Base-by-base conservation (phyloP, 2,888 invertebrate species). In the Lasioglossum leucozonium region DNA sequence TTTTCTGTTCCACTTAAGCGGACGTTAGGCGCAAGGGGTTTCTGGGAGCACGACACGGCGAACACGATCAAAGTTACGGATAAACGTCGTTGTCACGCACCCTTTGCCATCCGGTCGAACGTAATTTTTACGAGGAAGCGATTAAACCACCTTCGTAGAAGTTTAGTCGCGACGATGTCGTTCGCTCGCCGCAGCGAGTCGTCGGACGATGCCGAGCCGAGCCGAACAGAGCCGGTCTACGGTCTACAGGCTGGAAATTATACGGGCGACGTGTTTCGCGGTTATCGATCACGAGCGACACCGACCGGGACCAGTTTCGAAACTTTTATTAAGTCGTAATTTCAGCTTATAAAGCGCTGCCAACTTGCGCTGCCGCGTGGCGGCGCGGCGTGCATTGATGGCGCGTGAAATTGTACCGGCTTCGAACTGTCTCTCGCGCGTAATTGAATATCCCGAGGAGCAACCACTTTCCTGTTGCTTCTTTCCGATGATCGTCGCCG, bases 51-150 rank as follows among this genome's bases (percentile, higher is more conserved):
- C 34, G 65, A 13, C 69, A 69, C 40, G 67, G 16, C 37, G 65
- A 51, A 62, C 82, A 55, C 81, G 89, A 87, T 89, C 73, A 71
- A 79, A 75, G 62, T 34, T 77, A 34, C 55, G 40, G 76, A 82
- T 81, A 71, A 86, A 86, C 87, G 87, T 82, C 86, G 81, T 88
- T 89, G 88, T 90, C 91, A 91, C 89, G 91, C 87, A 85, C 86
- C 62, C 75, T 67, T 69, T 72, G 22, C 62, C 16, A 47, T 47
- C 26, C 47, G 81, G 62, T 72, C 69, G 51, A 73, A 72, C 44
- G 75, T 88, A 80, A 80, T 88, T 86, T 80, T 78, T 88, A 80
- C 85, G 84, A 58, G 44, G 86, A 90, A 88, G 42, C 82, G 75
- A 86, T 90, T 85, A 82, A 69, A 82, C 30, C 81, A 47, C 73